phyloP scores from a whole-genome alignment of 2,888 invertebrate species.

The Troglohyphantes excavatus region DNA sequence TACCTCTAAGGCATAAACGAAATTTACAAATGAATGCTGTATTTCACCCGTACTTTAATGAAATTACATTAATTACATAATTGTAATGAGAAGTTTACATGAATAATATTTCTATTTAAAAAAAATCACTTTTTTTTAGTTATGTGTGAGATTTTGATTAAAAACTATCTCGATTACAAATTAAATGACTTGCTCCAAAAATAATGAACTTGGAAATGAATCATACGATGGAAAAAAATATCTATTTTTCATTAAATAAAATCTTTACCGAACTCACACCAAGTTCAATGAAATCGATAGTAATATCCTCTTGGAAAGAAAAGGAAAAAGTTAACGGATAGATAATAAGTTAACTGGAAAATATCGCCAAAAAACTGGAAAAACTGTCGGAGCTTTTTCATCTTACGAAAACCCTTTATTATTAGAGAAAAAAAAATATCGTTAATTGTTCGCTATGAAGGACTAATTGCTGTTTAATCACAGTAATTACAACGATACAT shows the following conservation, averaged over 20 bases:
- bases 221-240: background rate
- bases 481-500: conserved; percentile 34
- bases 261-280: background rate
- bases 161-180: no score
- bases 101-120: no score
- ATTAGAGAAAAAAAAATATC: conserved; percentile 17
- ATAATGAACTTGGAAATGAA: background rate
- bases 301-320: background rate
- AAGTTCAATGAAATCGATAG: conserved; percentile 36
- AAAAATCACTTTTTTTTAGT: no score
- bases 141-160: no score
- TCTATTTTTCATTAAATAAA: background rate
- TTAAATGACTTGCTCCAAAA: no score
- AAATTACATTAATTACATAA: no score
- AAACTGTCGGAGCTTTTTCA: no score
- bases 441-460: conserved; percentile 27
- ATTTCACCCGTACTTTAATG: no score
- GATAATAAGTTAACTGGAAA: conserved; percentile 16
- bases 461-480: conserved; percentile 62
- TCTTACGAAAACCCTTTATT: background rate
- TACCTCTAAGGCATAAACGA: no score
- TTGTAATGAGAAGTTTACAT: no score
- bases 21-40: no score
- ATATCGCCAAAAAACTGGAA: background rate
- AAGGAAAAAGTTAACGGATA: conserved; percentile 3